These are phyloP conservation scores for Ephialtes manifestator DNA, from an alignment of 2,888 invertebrate genomes.

Conservation along the genomic window DNA sequence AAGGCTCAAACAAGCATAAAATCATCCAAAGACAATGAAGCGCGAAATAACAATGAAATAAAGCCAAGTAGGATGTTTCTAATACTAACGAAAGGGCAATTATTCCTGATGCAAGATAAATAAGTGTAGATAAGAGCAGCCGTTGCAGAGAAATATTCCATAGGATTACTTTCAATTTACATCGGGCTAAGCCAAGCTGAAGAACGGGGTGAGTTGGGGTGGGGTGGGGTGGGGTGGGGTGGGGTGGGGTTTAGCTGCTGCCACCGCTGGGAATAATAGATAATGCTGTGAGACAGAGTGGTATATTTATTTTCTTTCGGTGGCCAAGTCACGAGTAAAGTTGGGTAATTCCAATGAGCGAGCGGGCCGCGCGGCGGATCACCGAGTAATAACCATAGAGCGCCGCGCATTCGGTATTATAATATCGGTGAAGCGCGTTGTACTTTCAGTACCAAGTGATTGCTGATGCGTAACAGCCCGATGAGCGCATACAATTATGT, in stretches of 20 bases:
- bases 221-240: background rate
- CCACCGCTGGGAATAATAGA: constrained; percentile 47
- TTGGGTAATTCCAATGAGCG: constrained; percentile 57
- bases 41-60: constrained; percentile 12
- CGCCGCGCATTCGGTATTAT: constrained; percentile 28
- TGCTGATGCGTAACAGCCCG: constrained; percentile 47
- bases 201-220: background rate
- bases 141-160: constrained; percentile 60
- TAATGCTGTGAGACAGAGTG: constrained; percentile 46
- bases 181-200: constrained; percentile 25
- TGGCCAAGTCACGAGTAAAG: constrained; percentile 57
- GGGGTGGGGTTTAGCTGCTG: constrained; percentile 1
- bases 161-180: constrained; percentile 65
- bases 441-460: constrained; percentile 34
- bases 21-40: background rate
- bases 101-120: constrained; percentile 59
- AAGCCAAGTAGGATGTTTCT: constrained; percentile 12
- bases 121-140: constrained; percentile 50
- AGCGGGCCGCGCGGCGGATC: constrained; percentile 19
- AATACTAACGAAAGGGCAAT: constrained; percentile 51
- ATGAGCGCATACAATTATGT: constrained; percentile 23
- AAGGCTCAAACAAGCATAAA: background rate
- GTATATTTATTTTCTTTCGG: constrained; percentile 60
- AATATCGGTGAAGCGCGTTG: background rate
- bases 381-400: background rate